These are phyloP conservation scores for Phenganax stokvisi DNA, from an alignment of 92 coral and sea anemone species.

Conservation along the genomic window DNA sequence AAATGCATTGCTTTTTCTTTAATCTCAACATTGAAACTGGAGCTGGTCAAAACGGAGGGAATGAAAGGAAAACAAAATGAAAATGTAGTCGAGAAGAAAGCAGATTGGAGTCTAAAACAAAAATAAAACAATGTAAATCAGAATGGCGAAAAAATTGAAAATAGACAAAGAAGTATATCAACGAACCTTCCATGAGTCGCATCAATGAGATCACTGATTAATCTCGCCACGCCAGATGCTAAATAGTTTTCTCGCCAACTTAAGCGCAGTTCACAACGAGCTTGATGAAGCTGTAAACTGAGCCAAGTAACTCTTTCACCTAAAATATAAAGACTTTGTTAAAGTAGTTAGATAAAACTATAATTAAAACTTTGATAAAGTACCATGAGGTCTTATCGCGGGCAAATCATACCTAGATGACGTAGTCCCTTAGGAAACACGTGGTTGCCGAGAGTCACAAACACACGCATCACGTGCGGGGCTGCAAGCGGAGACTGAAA, in stretches of 20 bases:
- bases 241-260: constrained; percentile 17
- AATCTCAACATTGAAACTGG: constrained; percentile 77
- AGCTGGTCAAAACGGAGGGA: constrained; percentile 58
- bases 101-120: neutral
- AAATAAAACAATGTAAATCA: neutral
- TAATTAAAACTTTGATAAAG: too few relatives aligned
- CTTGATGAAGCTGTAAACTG: constrained; percentile 12
- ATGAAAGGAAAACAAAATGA: constrained; percentile 85
- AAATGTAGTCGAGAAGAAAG: constrained; percentile 72
- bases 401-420: constrained; percentile 56
- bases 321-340: neutral
- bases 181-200: neutral
- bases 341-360: neutral
- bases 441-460: constrained; percentile 64
- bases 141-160: neutral
- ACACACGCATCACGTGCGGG: constrained; percentile 51
- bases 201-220: constrained; percentile 20
- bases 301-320: constrained; percentile 19
- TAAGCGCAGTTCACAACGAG: constrained; percentile 3
- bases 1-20: constrained; percentile 62
- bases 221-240: neutral
- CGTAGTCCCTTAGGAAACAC: constrained; percentile 50
- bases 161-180: neutral
- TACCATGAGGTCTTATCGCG: too few relatives aligned
- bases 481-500: constrained; percentile 83